Evolutionary conservation across 2,797 vertebrate species (phyloP).

Genomic region (Halcyon chelicuti): DNA sequence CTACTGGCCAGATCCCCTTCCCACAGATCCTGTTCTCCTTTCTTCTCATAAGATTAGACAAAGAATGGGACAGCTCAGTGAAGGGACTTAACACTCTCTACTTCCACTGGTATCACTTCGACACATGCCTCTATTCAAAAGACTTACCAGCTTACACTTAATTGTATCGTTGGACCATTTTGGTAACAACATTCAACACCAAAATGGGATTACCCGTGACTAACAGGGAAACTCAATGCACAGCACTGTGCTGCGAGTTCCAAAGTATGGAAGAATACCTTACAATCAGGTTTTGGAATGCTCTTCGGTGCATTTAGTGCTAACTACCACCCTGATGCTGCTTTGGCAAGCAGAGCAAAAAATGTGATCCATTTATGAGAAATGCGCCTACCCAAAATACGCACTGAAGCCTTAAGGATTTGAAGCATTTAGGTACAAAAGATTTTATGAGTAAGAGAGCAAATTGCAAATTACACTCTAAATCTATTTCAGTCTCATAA

Average conservation of each 20-base stretch:
- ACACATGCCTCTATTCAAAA: not conserved
- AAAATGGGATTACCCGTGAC: fast-evolving
- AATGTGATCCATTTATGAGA: not conserved
- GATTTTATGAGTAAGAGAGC: not conserved
- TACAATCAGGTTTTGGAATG: not conserved
- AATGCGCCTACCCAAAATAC: not conserved
- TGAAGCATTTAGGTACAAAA: not conserved
- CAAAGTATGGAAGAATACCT: not conserved
- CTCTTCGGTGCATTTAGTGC: not conserved
- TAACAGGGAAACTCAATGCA: not conserved
- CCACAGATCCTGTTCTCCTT: not conserved
- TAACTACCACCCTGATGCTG: not conserved
- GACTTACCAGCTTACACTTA: not conserved
- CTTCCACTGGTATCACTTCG: not conserved
- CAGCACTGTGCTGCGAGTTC: fast-evolving
- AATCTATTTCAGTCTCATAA: not conserved
- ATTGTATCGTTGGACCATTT: not conserved
- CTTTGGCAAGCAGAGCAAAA: not conserved
- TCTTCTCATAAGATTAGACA: not conserved
- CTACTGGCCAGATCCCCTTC: not conserved
- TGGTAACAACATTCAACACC: not conserved
- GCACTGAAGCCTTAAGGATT: not conserved
- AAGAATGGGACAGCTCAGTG: not conserved
- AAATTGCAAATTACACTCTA: not conserved
- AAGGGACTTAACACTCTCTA: not conserved